Conservation (phyloP, 64 coral and sea anemone genomes). For the Actinia tenebrosa region DNA sequence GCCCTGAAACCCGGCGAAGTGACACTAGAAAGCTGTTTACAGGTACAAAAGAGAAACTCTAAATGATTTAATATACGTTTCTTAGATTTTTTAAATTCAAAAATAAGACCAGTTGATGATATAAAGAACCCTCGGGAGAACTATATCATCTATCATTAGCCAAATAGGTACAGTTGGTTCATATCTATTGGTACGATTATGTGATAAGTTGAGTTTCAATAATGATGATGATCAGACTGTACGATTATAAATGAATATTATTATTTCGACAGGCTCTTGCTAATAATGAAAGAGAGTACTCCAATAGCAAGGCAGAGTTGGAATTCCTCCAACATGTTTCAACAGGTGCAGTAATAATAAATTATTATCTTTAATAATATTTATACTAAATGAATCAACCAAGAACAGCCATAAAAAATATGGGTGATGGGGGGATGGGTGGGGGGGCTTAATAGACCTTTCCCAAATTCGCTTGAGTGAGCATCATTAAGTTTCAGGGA, state of each 20-base stretch:
- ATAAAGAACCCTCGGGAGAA: background rate
- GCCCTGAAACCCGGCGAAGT: constrained; percentile 64
- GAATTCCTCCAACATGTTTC: constrained; percentile 97
- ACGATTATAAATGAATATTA: no score
- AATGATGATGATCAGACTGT: no score
- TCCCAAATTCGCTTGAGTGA: no score
- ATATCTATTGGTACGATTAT: background rate
- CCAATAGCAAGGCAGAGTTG: constrained; percentile 63
- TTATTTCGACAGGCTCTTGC: constrained; percentile 49
- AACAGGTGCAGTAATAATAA: constrained; percentile 47
- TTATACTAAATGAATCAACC: background rate
- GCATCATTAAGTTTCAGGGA: no score
- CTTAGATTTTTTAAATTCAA: background rate
- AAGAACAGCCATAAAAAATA: no score
- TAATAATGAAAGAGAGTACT: constrained; percentile 64
- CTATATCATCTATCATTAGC: background rate
- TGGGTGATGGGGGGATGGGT: no score
- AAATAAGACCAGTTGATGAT: no score
- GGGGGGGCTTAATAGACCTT: no score
- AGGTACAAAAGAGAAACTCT: constrained; percentile 32
- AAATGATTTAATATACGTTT: background rate
- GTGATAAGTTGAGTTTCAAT: background rate
- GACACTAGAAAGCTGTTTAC: constrained; percentile 62
- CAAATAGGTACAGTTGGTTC: background rate
- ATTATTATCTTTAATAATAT: background rate